Base-by-base conservation (phyloP, 2,888 invertebrate species). In the Octodonta nipae region DNA sequence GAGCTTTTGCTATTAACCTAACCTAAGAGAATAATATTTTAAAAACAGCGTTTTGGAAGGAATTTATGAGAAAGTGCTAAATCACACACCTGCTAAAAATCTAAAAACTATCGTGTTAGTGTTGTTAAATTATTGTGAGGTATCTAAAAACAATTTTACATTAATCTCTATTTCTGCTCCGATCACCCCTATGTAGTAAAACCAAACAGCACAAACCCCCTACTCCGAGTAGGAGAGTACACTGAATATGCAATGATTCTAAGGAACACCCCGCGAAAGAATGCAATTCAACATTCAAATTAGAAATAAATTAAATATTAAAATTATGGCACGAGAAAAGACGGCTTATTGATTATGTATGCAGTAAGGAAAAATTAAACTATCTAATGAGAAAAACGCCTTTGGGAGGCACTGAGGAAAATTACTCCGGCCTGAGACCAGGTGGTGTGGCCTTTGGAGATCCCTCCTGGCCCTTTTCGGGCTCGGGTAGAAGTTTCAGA, bases 251-350 rank as follows among this genome's bases (percentile, higher is more conserved):
- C 56, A 56, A 51, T 50, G 55, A 45, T 48, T 26, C 42, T 35
- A 42, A 49, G 52, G 48, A 54, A 54, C 51, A 52, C 45, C 51
- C 50, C 46, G 52, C 53, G 54, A 55, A 54, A 57, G 60, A 60
- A 60, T 61, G 62, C 62, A 58, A 63, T 63, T 61, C 61, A 58
- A 58, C 57, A 63, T 63, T 60, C 57, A 63, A 63, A 63, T 63
- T 62, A 60, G 62, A 63, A 63, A 62, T 63, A 63, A 63, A 63
- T 63, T 63, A 63, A 63, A 63, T 63, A 63, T 63, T 59, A 63
- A 63, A 63, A 63, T 63, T 61, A 63, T 55, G 60, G 57, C 54
- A 51, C 45, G 51, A 58, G 56, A 53, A 50, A 55, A 55, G 50
- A 52, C 52, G 48, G 47, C 60, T 60, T 56, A 63, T 63, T 60